phyloP scores from a whole-genome alignment of 2,888 invertebrate species.

The Callimorpha dominula region DNA sequence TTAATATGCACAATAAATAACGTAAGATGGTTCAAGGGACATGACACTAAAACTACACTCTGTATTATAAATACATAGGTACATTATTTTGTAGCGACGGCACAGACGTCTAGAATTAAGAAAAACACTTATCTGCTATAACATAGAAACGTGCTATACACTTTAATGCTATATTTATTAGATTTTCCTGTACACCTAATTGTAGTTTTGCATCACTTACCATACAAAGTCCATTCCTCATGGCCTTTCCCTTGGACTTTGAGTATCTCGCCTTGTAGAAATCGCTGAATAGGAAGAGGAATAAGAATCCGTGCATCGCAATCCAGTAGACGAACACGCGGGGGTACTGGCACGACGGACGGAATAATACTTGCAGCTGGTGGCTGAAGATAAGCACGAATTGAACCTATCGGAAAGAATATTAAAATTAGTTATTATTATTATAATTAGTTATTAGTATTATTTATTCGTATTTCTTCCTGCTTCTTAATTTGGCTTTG shows the following conservation, averaged over 20 bases:
- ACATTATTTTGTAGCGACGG: not conserved
- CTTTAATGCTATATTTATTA: conserved; percentile 30
- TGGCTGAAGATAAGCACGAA: conserved; percentile 97
- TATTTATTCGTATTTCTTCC: no score
- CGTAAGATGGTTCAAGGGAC: no score
- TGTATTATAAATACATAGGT: not conserved
- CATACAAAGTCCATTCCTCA: conserved; percentile 88
- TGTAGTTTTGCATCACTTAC: conserved; percentile 76
- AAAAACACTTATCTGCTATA: not conserved
- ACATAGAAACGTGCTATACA: conserved; percentile 16
- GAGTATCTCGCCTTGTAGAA: conserved; percentile 96
- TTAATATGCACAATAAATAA: not conserved
- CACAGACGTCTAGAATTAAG: not conserved
- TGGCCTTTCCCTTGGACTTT: conserved; percentile 68
- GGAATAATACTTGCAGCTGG: conserved; percentile 96
- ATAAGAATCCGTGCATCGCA: conserved; percentile 96
- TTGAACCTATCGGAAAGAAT: conserved; percentile 89
- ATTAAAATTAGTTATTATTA: not conserved
- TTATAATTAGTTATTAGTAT: not conserved
- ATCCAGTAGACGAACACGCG: conserved; percentile 97
- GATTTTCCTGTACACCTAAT: conserved; percentile 31
- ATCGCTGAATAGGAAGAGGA: conserved; percentile 97
- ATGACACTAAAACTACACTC: no score
- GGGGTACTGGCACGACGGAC: conserved; percentile 97
- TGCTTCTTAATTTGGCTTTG: no score